Evolutionary conservation across 2,888 invertebrate genomes (phyloP).

Genomic region (Copidosoma aretas): DNA sequence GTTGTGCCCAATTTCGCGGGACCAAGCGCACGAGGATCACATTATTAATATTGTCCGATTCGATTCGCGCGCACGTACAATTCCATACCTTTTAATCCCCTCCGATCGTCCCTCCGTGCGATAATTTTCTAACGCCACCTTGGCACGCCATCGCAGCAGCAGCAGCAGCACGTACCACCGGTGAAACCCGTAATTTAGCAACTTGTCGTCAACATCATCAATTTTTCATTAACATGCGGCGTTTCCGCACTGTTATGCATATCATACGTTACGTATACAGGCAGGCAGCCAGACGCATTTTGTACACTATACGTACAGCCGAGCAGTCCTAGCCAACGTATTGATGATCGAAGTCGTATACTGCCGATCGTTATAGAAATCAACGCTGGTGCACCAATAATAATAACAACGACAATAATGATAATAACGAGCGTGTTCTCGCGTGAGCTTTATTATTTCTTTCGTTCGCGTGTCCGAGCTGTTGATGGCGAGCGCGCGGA

Average conservation of each 20-base stretch:
- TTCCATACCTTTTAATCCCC: too few relatives aligned
- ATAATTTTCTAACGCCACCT: not conserved
- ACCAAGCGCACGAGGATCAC: too few relatives aligned
- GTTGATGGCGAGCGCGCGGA: not conserved
- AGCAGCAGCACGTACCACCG: too few relatives aligned
- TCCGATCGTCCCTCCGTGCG: too few relatives aligned
- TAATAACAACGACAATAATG: not conserved
- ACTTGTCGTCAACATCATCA: slow-evolving; percentile 59
- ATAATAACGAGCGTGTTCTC: not conserved
- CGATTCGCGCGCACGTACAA: too few relatives aligned
- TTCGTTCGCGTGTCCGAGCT: slow-evolving; percentile 2
- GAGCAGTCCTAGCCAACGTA: not conserved
- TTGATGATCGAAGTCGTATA: too few relatives aligned
- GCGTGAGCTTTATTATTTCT: not conserved
- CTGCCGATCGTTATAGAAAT: too few relatives aligned
- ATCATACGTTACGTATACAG: too few relatives aligned
- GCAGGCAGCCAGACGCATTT: too few relatives aligned
- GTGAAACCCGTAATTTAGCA: slow-evolving; percentile 53
- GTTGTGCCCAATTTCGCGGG: too few relatives aligned
- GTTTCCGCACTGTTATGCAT: not conserved
- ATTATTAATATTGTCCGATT: too few relatives aligned
- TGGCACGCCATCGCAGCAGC: not conserved
- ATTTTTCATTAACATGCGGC: slow-evolving; percentile 48
- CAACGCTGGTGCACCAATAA: not conserved
- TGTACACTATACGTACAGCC: too few relatives aligned